A percentile compares a stretch with the other conserved stretches of the same genome.
These are phyloP conservation scores for Mesorhabditis belari DNA, from an alignment of 2,888 invertebrate genomes.

Conservation along the genomic window DNA sequence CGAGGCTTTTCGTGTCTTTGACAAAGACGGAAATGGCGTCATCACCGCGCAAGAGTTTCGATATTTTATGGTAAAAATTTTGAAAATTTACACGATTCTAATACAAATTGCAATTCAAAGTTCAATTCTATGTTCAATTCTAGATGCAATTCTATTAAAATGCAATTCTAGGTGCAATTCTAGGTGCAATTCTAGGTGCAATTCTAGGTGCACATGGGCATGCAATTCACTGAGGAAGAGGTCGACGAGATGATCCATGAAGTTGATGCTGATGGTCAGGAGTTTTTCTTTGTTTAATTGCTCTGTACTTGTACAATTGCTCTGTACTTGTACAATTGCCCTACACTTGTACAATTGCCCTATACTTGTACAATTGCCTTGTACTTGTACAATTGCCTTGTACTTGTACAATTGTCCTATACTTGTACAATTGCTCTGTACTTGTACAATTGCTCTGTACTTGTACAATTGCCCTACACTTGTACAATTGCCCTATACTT, in stretches of 20 bases:
- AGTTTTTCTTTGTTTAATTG: neutral
- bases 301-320: too few species aligned
- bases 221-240: slow-evolving; percentile 53
- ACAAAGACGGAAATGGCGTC: slow-evolving; percentile 50
- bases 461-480: too few species aligned
- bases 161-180: neutral
- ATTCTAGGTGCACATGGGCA: slow-evolving; percentile 47
- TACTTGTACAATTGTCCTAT: too few species aligned
- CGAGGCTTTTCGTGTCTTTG: slow-evolving; percentile 52
- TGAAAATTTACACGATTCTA: neutral
- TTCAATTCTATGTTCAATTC: too few species aligned
- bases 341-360: too few species aligned
- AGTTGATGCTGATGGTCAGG: slow-evolving; percentile 40
- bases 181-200: slow-evolving; percentile 4
- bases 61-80: slow-evolving; percentile 39
- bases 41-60: slow-evolving; percentile 50
- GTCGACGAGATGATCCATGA: slow-evolving; percentile 51
- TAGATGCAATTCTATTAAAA: too few species aligned
- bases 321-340: too few species aligned
- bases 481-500: too few species aligned
- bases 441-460: too few species aligned
- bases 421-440: too few species aligned
- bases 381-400: too few species aligned
- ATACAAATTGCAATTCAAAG: neutral
- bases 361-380: too few species aligned